Evolutionary conservation across 2,797 vertebrate species (phyloP), one percentile per base, ranked within the genome.

Genomic region (Parambassis ranga): DNA sequence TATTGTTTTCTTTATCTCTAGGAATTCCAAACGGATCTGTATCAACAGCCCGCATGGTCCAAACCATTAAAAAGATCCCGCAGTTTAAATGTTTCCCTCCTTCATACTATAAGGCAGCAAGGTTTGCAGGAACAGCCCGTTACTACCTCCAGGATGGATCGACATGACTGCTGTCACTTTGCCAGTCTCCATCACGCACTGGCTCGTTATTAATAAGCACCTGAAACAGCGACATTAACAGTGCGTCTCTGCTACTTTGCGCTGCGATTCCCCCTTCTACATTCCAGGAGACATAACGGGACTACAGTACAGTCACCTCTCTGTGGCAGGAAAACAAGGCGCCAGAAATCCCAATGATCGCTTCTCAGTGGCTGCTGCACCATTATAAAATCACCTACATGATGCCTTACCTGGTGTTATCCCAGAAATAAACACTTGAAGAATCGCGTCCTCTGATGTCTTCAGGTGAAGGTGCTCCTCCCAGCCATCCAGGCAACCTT

Each of bases 331-430:
- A 18, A 24, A 31, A 55, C n/a, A 55, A 49, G 3, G 44, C 36
- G 35, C 7, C 52, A 6, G 15, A 15, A 31, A 35, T 7, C 7
- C 48, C n/a, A 6, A 0, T 5, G 1, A 31, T 1, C 8, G 14
- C 2, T 4, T 28, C 33, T 27, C 2, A 8, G 19, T 4, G 16
- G 33, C 46, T 52, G 60, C 52, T 38, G 27, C 63, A 57, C 35
- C 32, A 20, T 46, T 39, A 27, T 2, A 36, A n/a, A 0, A 78
- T 49, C 10, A 41, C 13, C 23, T 13, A 18, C 10, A 2, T 23
- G 42, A 71, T 53, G 11, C 10, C 81, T 76, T 80, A 89, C 86
- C 87, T 87, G 78, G 10, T 46, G 67, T 77, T 75, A 81, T 63
- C 72, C 75, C 83, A 77, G 74, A 7, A 14, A 84, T 33, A 14